phyloP scores from a whole-genome alignment of 1,140 invertebrate genomes.

The Andrena cerasifolii region DNA sequence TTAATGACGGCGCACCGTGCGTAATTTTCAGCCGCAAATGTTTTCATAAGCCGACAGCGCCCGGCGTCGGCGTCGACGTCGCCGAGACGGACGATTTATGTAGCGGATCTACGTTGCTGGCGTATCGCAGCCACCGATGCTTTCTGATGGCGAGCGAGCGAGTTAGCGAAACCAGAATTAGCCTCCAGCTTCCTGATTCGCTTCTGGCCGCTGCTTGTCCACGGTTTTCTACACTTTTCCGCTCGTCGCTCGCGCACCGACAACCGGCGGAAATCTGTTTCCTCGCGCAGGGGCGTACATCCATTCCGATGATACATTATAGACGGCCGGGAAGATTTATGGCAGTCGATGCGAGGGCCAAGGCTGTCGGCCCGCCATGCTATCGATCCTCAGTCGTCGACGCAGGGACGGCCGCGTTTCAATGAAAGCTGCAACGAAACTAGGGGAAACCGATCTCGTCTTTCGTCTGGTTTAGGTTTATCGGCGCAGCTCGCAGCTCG shows the following conservation, averaged over 20 bases:
- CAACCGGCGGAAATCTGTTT: too few relatives aligned
- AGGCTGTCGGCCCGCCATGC: too few relatives aligned
- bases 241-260: too few relatives aligned
- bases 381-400: too few relatives aligned
- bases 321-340: too few relatives aligned
- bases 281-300: too few relatives aligned
- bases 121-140: not conserved
- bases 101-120: conserved; percentile 35
- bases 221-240: too few relatives aligned
- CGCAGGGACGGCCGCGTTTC: not conserved
- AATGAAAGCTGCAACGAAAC: not conserved
- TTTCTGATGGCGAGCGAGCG: not conserved
- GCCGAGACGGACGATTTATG: conserved; percentile 51
- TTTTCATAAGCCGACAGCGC: conserved; percentile 9
- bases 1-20: conserved; percentile 12
- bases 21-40: conserved; percentile 36
- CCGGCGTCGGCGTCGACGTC: not conserved
- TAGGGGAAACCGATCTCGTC: not conserved
- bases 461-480: not conserved
- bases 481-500: conserved; percentile 26
- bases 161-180: conserved; percentile 32
- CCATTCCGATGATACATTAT: too few relatives aligned
- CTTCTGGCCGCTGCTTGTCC: too few relatives aligned
- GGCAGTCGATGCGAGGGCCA: too few relatives aligned
- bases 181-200: not conserved